Percentiles rank a stretch among this genome's conserved stretches.
These are phyloP conservation scores for Syngnathus acus DNA, from an alignment of 2,797 vertebrate genomes.

Conservation along the genomic window DNA sequence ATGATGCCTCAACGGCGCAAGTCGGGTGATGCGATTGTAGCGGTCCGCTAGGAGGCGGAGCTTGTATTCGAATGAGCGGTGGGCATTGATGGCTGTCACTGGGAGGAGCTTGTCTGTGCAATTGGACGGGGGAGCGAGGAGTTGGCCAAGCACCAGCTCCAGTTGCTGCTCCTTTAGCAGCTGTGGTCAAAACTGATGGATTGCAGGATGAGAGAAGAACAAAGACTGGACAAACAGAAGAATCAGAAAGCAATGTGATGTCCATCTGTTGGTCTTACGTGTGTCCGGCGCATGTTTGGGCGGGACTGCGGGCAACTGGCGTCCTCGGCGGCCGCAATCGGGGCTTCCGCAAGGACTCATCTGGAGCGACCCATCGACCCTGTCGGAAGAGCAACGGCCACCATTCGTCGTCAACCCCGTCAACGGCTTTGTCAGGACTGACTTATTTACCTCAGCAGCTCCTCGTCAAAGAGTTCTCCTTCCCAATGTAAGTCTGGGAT, in stretches of 20 bases:
- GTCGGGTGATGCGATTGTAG: background rate
- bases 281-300: slow-evolving; percentile 27
- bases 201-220: slow-evolving; percentile 12
- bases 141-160: slow-evolving; percentile 8
- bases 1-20: background rate
- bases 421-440: background rate
- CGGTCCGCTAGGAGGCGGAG: slow-evolving; percentile 17
- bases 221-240: background rate
- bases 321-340: slow-evolving; percentile 70
- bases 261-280: background rate
- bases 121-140: slow-evolving; percentile 10
- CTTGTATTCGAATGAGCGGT: slow-evolving; percentile 50
- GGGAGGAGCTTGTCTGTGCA: slow-evolving; percentile 19
- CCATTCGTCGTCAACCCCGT: too few relatives aligned
- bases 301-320: slow-evolving; percentile 84
- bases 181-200: slow-evolving; percentile 28
- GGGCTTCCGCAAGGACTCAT: slow-evolving; percentile 85
- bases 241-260: background rate
- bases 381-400: slow-evolving; percentile 44
- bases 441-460: slow-evolving; percentile 63
- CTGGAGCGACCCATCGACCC: slow-evolving; percentile 78
- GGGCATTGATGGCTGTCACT: slow-evolving; percentile 30
- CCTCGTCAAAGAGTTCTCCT: slow-evolving; percentile 51
- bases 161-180: slow-evolving; percentile 21
- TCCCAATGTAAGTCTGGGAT: slow-evolving; percentile 62